Evolutionary conservation across 2,113 vertebrate species (phyloP).

Genomic region (Leucopsar rothschildi): DNA sequence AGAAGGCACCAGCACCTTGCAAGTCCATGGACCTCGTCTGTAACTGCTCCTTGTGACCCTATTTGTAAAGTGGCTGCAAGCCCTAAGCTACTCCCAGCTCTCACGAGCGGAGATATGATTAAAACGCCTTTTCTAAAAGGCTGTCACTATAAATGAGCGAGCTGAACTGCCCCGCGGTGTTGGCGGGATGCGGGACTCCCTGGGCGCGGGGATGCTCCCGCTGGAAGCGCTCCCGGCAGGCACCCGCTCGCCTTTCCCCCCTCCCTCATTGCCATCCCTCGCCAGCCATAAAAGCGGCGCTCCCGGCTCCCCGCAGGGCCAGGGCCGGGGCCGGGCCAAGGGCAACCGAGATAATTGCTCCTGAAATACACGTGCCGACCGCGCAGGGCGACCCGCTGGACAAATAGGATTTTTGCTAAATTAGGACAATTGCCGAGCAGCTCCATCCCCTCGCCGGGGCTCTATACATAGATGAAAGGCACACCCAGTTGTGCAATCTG

Average conservation of each 20-base stretch:
- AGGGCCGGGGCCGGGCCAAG: neutral
- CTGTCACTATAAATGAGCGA: fast-evolving
- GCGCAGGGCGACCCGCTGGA: neutral
- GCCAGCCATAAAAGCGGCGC: neutral
- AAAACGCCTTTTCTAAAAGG: neutral
- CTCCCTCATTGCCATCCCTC: neutral
- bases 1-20: neutral
- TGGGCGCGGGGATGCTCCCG: neutral
- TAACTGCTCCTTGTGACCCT: neutral
- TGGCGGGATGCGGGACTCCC: neutral
- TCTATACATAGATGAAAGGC: slow-evolving; percentile 53
- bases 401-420: slow-evolving; percentile 29
- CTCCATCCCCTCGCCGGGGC: neutral
- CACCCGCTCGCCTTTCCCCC: neutral
- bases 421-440: slow-evolving; percentile 10
- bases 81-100: neutral
- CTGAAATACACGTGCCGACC: neutral
- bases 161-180: fast-evolving
- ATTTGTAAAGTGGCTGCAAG: neutral
- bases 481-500: slow-evolving; percentile 52
- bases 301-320: neutral
- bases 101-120: fast-evolving
- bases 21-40: fast-evolving
- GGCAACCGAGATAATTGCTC: slow-evolving; percentile 23
- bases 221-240: neutral